These are phyloP conservation scores for Hylia prasina DNA, from an alignment of 2,113 vertebrate species.

Conservation along the genomic window DNA sequence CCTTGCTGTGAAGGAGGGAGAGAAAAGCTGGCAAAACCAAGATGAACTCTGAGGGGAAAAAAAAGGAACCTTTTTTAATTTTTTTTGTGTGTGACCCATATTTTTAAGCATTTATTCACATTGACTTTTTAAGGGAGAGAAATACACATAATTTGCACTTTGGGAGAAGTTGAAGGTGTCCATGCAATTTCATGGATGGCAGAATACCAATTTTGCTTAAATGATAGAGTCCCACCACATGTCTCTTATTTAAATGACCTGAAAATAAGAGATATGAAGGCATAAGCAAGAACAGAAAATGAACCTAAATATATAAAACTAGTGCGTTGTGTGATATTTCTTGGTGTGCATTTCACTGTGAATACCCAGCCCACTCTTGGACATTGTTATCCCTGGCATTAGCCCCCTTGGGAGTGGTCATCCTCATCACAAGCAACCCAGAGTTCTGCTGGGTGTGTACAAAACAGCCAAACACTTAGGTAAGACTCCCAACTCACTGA, in stretches of 20 bases:
- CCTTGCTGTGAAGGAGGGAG: neutral
- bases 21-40: neutral
- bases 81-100: conserved; percentile 25
- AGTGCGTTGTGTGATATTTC: conserved; percentile 1
- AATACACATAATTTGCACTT: conserved; percentile 63
- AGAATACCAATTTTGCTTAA: conserved; percentile 70
- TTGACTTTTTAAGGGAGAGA: conserved; percentile 48
- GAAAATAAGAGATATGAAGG: conserved; percentile 59
- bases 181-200: conserved; percentile 71
- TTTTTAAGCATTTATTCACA: conserved; percentile 49
- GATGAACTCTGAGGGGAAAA: neutral
- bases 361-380: neutral
- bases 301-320: conserved; percentile 42
- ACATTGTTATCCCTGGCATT: neutral
- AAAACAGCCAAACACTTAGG: neutral
- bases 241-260: conserved; percentile 69
- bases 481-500: neutral
- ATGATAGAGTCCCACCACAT: conserved; percentile 62
- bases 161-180: conserved; percentile 63
- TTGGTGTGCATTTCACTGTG: conserved; percentile 3
- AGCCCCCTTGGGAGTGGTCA: neutral
- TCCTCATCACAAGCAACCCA: neutral
- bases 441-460: neutral
- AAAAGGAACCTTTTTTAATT: neutral
- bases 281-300: conserved; percentile 53